Evolutionary conservation across 2,888 invertebrate species (phyloP), one percentile per base, ranked within the genome.

Genomic region (Griposia aprilina): DNA sequence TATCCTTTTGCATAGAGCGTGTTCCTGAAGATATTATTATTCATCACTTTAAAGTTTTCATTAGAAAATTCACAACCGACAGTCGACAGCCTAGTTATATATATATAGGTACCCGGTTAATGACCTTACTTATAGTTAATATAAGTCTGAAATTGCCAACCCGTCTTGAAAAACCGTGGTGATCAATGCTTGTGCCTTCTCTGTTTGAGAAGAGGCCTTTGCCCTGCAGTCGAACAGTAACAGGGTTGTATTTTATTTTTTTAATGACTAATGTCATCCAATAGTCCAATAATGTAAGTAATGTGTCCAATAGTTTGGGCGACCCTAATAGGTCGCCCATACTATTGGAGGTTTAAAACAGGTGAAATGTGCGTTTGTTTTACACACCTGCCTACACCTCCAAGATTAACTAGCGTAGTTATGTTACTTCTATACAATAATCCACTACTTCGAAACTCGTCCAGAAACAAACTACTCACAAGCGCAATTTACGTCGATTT

Each of bases 401-500:
- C 20, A 20, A 70, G 15, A 17, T 15, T 10, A 23, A 23, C 10
- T 20, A 15, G 26, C n/a, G 15, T 55, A 23, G 15, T n/a, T n/a
- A 48, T n/a, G 8, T 69, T 36, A 50, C 50, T 26, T 76, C 26
- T 50, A 26, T 4, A 81, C 30, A 30, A 30, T 30, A 20, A 20
- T 52, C 15, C 20, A 36, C 26, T 15, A 36, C n/a, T 26, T 55
- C 17, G 1, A 73, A 41, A 65, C 20, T 15, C 20, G 15, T 48
- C 26, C 23, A 11, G 20, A 36, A 57, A 52, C 45, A 50, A 57
- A 83, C 67, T 50, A 63, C 52, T 83, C 59, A 69, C 59, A 30
- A 59, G 52, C n/a, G 20, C 57, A 59, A 55, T 63, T 67, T 67
- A 71, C 67, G n/a, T 48, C 67, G 48, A 76, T 66, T 62, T 70